phyloP scores from a whole-genome alignment of 2,113 vertebrate genomes.

The Carassius carassius region DNA sequence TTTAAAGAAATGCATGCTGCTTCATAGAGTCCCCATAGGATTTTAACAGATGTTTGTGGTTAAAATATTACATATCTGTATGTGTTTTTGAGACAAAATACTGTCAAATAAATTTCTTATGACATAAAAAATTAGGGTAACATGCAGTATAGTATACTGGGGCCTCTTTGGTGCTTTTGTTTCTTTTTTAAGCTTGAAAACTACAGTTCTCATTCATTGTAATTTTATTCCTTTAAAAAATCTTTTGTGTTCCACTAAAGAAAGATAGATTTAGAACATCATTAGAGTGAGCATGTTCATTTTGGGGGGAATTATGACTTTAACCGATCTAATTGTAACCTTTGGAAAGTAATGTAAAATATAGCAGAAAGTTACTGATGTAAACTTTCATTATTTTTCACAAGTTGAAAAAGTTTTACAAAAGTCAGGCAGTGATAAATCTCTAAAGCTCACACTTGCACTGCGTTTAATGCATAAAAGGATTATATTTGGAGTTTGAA shows the following conservation, averaged over 20 bases:
- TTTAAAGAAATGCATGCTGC: background rate
- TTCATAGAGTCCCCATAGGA: background rate
- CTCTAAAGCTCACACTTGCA: background rate
- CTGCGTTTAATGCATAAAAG: background rate
- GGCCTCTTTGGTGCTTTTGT: too few relatives aligned
- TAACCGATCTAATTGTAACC: too few relatives aligned
- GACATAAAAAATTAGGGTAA: background rate
- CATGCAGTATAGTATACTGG: background rate
- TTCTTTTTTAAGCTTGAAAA: background rate
- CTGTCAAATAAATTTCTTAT: background rate
- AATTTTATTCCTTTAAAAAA: too few relatives aligned
- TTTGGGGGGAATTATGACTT: background rate
- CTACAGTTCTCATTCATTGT: background rate
- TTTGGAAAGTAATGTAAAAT: background rate
- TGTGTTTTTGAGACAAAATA: background rate
- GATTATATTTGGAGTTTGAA: background rate
- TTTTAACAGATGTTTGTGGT: constrained; percentile 2
- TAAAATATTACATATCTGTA: background rate
- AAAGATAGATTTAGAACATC: too few relatives aligned
- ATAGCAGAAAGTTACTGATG: background rate
- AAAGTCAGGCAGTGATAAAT: background rate
- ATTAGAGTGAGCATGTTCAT: background rate
- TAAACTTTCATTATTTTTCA: background rate
- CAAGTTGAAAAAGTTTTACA: background rate
- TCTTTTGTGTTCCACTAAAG: too few relatives aligned